Base-by-base conservation (phyloP, 2,113 vertebrate species). In the Mustela nigripes region DNA sequence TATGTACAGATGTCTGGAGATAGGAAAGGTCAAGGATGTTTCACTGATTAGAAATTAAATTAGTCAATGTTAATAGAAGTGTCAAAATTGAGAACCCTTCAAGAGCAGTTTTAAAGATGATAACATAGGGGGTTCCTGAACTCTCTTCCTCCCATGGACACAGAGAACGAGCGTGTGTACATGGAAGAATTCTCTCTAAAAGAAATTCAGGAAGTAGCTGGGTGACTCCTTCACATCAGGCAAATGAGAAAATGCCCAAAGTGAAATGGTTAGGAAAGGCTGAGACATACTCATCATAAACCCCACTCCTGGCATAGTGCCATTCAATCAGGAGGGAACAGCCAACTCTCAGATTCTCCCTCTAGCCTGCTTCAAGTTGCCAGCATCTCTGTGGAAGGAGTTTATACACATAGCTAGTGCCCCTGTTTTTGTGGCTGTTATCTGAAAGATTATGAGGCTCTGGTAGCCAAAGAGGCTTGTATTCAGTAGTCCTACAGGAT, bases 41-140 rank as follows among this genome's bases (percentile, higher is more conserved):
- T 53, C 80, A 89, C 45, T 14, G 5, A 73, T 89, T 26, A 87
- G 48, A 92, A 87, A 83, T 89, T 76, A 93, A 36, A 71, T 84
- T 80, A 39, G 67, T 58, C 63, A 60, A 10, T 82, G 53, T 81
- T 24, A 63, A 36, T 24, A 62, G 33, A 86, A 36, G 67, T 39
- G 18, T 76, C 7, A 88, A 11, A 39, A 16, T 31, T 22, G 48
- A 60, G 60, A 95, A 91, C 9, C 1, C 39, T 80, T 71, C 2
- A 71, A 42, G 16, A 28, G 2, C 11, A 26, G 85, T 50, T 36
- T 79, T 79, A 79, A 36, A 85, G 22, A 33, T 87, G 50, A 42
- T 94, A n/a, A 42, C 24, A 48, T 8, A 11, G 24, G 50, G 67
- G 78, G 21, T 6, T 39, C 31, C 60, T 33, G 24, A 69, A 71